phyloP scores from a whole-genome alignment of 2,888 invertebrate genomes.

The Sialis fuliginosa region DNA sequence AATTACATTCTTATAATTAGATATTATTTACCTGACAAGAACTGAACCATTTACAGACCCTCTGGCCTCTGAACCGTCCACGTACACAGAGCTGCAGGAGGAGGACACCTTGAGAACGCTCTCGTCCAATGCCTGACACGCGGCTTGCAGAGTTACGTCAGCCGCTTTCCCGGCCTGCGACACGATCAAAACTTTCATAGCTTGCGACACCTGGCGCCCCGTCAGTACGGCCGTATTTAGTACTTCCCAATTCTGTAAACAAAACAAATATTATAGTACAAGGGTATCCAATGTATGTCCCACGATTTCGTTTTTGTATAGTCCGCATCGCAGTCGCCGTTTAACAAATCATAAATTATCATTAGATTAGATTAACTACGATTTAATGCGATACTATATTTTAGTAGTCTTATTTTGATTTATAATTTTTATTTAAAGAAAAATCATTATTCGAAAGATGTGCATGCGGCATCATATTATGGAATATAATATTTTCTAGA shows the following conservation, averaged over 20 bases:
- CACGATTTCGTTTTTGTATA: neutral
- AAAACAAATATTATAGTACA: constrained; percentile 9
- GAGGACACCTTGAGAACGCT: constrained; percentile 94
- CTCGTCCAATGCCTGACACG: constrained; percentile 89
- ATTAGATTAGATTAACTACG: no score
- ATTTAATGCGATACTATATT: no score
- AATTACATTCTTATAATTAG: no score
- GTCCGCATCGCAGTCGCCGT: no score
- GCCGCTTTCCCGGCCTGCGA: constrained; percentile 87
- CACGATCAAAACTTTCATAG: constrained; percentile 90
- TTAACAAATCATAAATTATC: no score
- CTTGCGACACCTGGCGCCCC: constrained; percentile 82
- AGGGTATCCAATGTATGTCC: neutral
- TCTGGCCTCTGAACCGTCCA: constrained; percentile 87
- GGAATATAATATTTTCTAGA: no score
- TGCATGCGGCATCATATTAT: no score
- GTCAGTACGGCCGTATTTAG: constrained; percentile 91
- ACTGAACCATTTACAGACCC: constrained; percentile 91
- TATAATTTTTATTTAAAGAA: no score
- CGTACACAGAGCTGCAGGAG: constrained; percentile 89
- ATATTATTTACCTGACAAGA: constrained; percentile 43
- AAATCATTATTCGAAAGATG: no score
- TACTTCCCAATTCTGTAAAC: constrained; percentile 77
- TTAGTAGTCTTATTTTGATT: no score
- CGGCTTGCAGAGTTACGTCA: constrained; percentile 86